phyloP scores from a whole-genome alignment of 2,797 vertebrate species.

The Emydoidea blandingii region DNA sequence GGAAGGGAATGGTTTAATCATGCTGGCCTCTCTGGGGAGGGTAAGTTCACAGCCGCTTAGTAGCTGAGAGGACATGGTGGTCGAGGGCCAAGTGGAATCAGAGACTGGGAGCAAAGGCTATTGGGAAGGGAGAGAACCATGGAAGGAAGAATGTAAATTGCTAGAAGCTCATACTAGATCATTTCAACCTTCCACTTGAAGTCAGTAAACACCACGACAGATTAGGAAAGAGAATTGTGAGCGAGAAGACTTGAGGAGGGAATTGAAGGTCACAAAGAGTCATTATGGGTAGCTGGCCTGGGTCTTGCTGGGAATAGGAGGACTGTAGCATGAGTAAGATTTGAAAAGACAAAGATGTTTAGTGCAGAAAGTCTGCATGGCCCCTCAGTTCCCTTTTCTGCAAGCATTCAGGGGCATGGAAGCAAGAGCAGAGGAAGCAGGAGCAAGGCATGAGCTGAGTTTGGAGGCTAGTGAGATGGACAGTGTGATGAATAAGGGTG shows the following conservation, averaged over 20 bases:
- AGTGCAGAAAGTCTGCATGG: background rate
- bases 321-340: conserved; percentile 29
- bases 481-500: background rate
- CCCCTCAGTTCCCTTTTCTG: background rate
- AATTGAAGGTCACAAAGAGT: background rate
- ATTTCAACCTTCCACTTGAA: background rate
- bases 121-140: background rate
- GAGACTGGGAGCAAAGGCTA: conserved; percentile 1
- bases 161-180: background rate
- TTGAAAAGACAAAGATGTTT: conserved; percentile 34
- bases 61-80: background rate
- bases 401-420: background rate
- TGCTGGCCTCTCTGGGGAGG: background rate
- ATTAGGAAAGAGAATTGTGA: background rate
- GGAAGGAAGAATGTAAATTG: background rate
- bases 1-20: background rate
- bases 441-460: background rate
- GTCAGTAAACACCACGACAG: background rate
- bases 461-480: fast-evolving
- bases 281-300: background rate
- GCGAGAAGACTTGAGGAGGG: background rate
- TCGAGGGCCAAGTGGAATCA: background rate
- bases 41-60: background rate
- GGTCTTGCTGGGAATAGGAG: background rate
- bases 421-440: background rate